phyloP scores from a whole-genome alignment of 2,113 vertebrate species.

The Phalacrocorax brasilianus region DNA sequence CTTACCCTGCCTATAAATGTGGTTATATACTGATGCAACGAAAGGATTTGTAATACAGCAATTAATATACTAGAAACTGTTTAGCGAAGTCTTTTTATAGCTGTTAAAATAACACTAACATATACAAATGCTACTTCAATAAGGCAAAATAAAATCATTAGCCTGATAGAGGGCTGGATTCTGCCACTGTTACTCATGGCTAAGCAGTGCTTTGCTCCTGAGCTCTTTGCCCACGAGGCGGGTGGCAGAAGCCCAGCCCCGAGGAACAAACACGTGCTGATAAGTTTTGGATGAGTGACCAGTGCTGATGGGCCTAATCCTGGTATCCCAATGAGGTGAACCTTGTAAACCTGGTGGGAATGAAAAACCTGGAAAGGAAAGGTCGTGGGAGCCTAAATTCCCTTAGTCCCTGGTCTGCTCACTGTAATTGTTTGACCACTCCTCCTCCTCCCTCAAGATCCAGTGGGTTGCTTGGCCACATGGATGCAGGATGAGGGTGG shows the following conservation, averaged over 20 bases:
- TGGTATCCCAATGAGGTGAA: neutral
- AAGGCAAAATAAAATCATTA: neutral
- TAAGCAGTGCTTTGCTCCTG: neutral
- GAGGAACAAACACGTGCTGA: neutral
- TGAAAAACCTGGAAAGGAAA: neutral
- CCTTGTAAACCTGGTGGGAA: neutral
- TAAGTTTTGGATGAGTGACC: neutral
- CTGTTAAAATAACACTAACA: conserved; percentile 13
- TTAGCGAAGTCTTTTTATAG: conserved; percentile 21
- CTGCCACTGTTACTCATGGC: neutral
- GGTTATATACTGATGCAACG: neutral
- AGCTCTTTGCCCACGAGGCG: rapidly evolving
- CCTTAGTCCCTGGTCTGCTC: neutral
- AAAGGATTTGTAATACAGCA: neutral
- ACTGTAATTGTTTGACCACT: neutral
- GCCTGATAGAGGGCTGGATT: neutral
- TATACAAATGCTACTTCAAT: neutral
- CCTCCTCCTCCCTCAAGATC: neutral
- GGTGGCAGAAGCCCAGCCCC: neutral
- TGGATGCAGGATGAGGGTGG: neutral
- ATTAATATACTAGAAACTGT: neutral
- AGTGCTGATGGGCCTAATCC: neutral
- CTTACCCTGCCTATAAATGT: neutral
- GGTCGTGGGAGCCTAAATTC: neutral
- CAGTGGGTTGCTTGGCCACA: neutral